Percentiles rank a stretch among this genome's conserved stretches.
Conservation (phyloP, 2,113 vertebrate species). For the Pseudorectes ferrugineus region DNA sequence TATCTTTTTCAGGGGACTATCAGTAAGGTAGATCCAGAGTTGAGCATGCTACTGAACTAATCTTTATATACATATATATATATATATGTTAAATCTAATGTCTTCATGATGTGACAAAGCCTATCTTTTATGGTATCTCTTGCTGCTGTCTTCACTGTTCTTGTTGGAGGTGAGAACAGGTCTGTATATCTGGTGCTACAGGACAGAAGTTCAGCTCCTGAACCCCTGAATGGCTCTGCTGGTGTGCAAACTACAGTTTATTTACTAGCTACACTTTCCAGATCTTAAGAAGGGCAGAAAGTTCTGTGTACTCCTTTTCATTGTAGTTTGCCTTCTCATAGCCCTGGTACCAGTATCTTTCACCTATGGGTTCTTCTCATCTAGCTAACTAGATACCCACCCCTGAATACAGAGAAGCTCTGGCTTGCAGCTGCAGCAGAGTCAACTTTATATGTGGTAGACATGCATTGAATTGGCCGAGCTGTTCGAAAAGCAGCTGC, state of each 20-base stretch:
- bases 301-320: background rate
- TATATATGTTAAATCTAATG: too few species aligned
- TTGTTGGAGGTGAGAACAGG: background rate
- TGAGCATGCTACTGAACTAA: background rate
- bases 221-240: background rate
- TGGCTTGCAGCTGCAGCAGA: background rate
- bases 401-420: background rate
- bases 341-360: background rate
- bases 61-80: background rate
- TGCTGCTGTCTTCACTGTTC: background rate
- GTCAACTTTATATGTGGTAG: background rate
- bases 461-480: background rate
- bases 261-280: background rate
- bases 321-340: background rate
- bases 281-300: background rate
- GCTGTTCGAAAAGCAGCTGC: background rate
- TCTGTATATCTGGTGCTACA: background rate
- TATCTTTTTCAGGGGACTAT: background rate
- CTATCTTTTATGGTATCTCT: background rate
- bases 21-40: background rate
- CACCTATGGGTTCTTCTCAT: background rate
- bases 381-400: background rate
- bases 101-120: background rate
- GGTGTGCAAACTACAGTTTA: background rate
- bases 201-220: background rate